A percentile compares a stretch with the other conserved stretches of the same genome.
These are phyloP conservation scores for Podarcis siculus DNA, from an alignment of 2,797 vertebrate genomes.

Conservation along the genomic window DNA sequence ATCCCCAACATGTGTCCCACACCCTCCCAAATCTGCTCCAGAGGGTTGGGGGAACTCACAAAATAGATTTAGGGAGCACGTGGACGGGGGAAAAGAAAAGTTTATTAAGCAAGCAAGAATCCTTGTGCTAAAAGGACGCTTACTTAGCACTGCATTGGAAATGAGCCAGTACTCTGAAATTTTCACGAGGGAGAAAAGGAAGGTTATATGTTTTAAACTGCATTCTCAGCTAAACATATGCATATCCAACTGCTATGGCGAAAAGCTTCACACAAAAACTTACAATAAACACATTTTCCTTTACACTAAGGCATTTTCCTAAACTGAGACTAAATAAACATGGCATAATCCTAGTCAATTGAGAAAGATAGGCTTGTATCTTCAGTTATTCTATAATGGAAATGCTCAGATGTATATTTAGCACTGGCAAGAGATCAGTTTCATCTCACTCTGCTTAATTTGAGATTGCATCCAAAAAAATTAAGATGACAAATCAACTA, in stretches of 20 bases:
- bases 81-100: too few species aligned
- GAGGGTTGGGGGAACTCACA: too few species aligned
- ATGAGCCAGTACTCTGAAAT: background rate
- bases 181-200: background rate
- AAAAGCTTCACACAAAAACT: conserved; percentile 20
- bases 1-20: too few species aligned
- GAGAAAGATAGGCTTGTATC: conserved; percentile 21
- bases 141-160: too few species aligned
- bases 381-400: conserved; percentile 29
- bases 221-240: background rate
- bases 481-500: conserved; percentile 43
- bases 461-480: conserved; percentile 23
- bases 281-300: conserved; percentile 19
- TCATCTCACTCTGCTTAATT: conserved; percentile 31
- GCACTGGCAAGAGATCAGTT: conserved; percentile 36
- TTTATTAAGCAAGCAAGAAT: too few species aligned
- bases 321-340: conserved; percentile 16
- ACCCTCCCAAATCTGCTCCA: too few species aligned
- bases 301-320: conserved; percentile 35
- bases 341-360: conserved; percentile 6
- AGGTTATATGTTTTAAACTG: background rate
- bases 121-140: too few species aligned
- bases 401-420: conserved; percentile 39
- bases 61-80: too few species aligned
- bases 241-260: background rate